A percentile compares a stretch with the other conserved stretches of the same genome.
These are phyloP conservation scores for Euzetes globulus DNA, from an alignment of 2,888 invertebrate species.

Conservation along the genomic window DNA sequence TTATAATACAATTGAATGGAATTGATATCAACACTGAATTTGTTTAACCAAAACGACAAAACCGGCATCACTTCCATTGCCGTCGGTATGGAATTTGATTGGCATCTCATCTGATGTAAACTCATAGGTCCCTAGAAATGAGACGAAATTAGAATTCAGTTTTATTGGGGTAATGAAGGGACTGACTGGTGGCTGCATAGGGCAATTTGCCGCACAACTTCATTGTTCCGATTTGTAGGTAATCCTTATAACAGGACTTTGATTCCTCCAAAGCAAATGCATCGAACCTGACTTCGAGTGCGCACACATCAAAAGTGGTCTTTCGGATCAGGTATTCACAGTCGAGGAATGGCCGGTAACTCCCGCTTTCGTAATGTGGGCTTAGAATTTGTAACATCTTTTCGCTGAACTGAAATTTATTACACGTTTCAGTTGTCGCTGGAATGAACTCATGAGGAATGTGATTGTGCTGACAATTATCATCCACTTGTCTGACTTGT, in stretches of 20 bases:
- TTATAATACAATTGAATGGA: neutral
- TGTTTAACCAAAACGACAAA: conserved; percentile 42
- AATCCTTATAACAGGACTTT: conserved; percentile 42
- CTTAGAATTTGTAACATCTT: conserved; percentile 40
- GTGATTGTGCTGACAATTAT: conserved; percentile 26
- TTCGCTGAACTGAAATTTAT: conserved; percentile 29
- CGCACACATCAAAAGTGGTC: conserved; percentile 41
- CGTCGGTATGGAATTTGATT: conserved; percentile 42
- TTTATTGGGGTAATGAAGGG: too few relatives aligned
- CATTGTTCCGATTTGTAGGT: conserved; percentile 40
- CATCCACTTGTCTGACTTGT: conserved; percentile 39
- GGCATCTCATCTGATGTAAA: conserved; percentile 40
- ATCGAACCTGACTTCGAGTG: conserved; percentile 42
- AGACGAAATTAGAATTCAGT: neutral
- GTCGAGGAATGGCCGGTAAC: conserved; percentile 40
- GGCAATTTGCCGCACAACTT: conserved; percentile 42
- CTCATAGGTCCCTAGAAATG: conserved; percentile 40
- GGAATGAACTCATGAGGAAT: conserved; percentile 25
- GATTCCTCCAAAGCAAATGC: conserved; percentile 43
- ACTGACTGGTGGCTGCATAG: conserved; percentile 41
- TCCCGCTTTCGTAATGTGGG: conserved; percentile 38
- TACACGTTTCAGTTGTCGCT: conserved; percentile 25
- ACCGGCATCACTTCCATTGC: conserved; percentile 39
- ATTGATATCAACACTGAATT: conserved; percentile 36
- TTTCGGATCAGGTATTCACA: conserved; percentile 41